These are phyloP conservation scores for Macquaria australasica DNA, from an alignment of 2,113 vertebrate species.

Conservation along the genomic window DNA sequence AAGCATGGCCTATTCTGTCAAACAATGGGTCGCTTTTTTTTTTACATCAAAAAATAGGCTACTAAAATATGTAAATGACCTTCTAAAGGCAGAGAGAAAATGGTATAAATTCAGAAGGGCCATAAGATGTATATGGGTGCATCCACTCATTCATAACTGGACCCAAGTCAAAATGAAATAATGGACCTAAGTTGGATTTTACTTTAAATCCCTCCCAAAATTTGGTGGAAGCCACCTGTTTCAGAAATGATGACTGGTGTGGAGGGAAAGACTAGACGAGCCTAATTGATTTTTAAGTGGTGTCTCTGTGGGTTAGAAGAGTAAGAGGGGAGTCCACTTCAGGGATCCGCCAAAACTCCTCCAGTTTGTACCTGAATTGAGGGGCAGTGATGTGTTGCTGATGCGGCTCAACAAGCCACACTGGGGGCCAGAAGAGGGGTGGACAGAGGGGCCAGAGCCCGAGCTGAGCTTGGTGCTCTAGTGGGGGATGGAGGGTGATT, in stretches of 20 bases:
- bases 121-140: not conserved
- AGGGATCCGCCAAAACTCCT: conserved; percentile 79
- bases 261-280: conserved; percentile 50
- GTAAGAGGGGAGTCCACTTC: conserved; percentile 71
- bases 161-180: not conserved
- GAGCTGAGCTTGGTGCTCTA: conserved; percentile 33
- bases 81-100: not conserved
- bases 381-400: conserved; percentile 80
- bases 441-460: conserved; percentile 56
- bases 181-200: not conserved
- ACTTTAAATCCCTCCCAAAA: conserved; percentile 16
- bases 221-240: conserved; percentile 48
- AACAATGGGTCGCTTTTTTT: not conserved
- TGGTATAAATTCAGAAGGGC: not conserved
- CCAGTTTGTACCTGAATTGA: conserved; percentile 82
- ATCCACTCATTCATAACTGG: not conserved
- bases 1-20: not conserved
- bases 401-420: conserved; percentile 77
- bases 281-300: conserved; percentile 90
- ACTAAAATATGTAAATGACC: not conserved
- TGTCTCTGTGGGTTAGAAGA: conserved; percentile 77
- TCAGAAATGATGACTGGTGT: conserved; percentile 14
- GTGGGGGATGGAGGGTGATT: conserved; percentile 63
- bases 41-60: not conserved
- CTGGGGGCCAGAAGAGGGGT: conserved; percentile 65